Evolutionary conservation across 2,888 invertebrate species (phyloP).

Genomic region (Tanytarsus gracilentus): DNA sequence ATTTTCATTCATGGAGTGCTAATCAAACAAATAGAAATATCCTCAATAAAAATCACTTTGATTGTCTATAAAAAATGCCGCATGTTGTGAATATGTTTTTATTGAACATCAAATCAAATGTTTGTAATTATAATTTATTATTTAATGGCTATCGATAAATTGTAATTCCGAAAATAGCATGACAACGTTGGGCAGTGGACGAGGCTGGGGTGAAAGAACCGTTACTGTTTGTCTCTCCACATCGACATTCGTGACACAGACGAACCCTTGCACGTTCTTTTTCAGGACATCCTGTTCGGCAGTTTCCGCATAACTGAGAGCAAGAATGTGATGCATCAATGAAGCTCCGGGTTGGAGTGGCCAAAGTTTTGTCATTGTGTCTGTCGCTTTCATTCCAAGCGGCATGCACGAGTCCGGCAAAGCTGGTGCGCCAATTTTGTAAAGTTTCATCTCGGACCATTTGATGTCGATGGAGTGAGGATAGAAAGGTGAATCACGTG

Average conservation of each 20-base stretch:
- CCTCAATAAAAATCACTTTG: too few relatives aligned
- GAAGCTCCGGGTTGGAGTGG: conserved; percentile 64
- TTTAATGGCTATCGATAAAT: conserved; percentile 84
- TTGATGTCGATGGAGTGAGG: conserved; percentile 93
- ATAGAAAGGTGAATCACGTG: conserved; percentile 64
- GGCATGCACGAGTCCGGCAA: conserved; percentile 95
- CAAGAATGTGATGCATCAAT: conserved; percentile 78
- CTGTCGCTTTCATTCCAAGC: conserved; percentile 84
- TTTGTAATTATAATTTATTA: not conserved
- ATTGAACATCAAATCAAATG: not conserved
- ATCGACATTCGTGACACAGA: conserved; percentile 87
- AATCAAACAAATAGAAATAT: too few relatives aligned
- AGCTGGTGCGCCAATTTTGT: conserved; percentile 87
- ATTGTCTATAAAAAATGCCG: too few relatives aligned
- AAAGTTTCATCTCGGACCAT: conserved; percentile 80
- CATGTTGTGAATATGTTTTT: not conserved
- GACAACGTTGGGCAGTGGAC: conserved; percentile 81
- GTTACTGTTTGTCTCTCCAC: conserved; percentile 78
- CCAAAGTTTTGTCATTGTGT: conserved; percentile 84
- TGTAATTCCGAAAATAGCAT: conserved; percentile 83
- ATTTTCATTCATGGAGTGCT: too few relatives aligned
- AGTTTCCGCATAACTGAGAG: conserved; percentile 76
- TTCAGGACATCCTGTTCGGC: conserved; percentile 77
- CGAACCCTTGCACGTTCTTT: conserved; percentile 81
- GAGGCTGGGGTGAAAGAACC: conserved; percentile 85